Base-by-base conservation (phyloP, 2,888 invertebrate genomes). In the Acronicta aceris region DNA sequence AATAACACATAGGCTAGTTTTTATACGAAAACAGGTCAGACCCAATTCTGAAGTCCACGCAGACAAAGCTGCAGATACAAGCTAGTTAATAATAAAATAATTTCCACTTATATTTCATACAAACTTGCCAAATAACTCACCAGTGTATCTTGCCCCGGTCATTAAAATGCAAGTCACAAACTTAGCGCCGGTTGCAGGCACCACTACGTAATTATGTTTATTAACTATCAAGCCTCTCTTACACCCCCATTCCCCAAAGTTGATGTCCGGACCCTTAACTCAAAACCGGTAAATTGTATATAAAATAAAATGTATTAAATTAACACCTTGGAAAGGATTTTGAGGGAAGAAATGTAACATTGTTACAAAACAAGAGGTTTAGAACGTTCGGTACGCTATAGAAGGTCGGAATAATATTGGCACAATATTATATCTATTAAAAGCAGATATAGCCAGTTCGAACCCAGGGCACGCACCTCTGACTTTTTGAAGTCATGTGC, bases 251-350 rank as follows among this genome's bases (percentile, higher is more conserved):
- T 73, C 68, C 62, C 64, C 69, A 69, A 77, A 82, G 79, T 78
- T 83, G 80, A 84, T 81, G 78, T 69, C 68, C 70, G 71, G 66
- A 78, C 79, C 84, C 84, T 81, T 77, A 78, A 83, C 81, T 82
- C 77, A 75, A 72, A 83, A 81, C 74, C 71, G 78, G 70, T 82
- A 81, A 84, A 86, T 85, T 85, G 77, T 82, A 81, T 76, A 84
- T 78, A 79, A 83, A 83, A 81, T 81, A 79, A 84, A 85, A 85
- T 85, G 86, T 76, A 87, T 86, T 85, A 82, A 76, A 74, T 78
- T 82, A 82, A 81, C 79, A 81, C 74, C 67, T 70, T 52, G 68
- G 70, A 74, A 81, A 80, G 83, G 83, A 82, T 85, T 85, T 82
- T 74, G 68, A 65, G 78, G 78, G 68, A 60, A 62, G 69, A 67